Evolutionary conservation across 2,888 invertebrate genomes (phyloP), one percentile per base, ranked within the genome.

Genomic region (Heliconius cydno): DNA sequence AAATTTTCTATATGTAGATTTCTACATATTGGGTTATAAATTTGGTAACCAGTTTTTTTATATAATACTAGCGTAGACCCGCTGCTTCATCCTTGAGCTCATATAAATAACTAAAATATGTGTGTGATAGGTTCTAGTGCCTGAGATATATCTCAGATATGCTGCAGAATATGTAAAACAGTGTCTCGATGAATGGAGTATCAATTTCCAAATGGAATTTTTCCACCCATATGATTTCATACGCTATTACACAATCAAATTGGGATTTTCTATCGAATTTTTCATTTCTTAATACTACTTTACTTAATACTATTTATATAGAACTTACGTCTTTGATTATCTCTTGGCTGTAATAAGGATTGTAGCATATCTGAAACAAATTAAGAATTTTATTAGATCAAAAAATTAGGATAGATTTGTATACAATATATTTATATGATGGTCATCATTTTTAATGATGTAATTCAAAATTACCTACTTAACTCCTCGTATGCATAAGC

Each of bases 321-420:
- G 19, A 81, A 92, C 94, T 93, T 88, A 94, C 94, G 86, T 85
- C 93, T 90, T 87, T 92, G 93, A 89, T 90, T 92, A 82, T 93
- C 93, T 85, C 94, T 94, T 88, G 94, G 94, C 84, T 95, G 94
- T 86, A 94, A 87, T 88, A 94, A 90, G 79, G 94, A 94, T 85
- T 95, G 94, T 88, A 94, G 94, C 94, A 95, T 95, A 94, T 94
- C 94, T 94, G 94, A 9, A 95, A 94, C 89, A 91, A 91, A 82
- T 28, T 71, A 34, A 83, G 19, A 52, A 52, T 9, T 2, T 52
- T 22, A 22, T 52, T 52, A 22, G 52, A 52, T 52, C 7, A 52
- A 52, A 22, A 3, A n/a, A n/a, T n/a, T n/a, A n/a, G 0, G 19
- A 52, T 7, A 52, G 7, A 52, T 22, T 52, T 52, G 19, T 19